A percentile compares a stretch with the other conserved stretches of the same genome.
Evolutionary conservation across 2,113 vertebrate species (phyloP).

Genomic region (Amblyopsis rosae): DNA sequence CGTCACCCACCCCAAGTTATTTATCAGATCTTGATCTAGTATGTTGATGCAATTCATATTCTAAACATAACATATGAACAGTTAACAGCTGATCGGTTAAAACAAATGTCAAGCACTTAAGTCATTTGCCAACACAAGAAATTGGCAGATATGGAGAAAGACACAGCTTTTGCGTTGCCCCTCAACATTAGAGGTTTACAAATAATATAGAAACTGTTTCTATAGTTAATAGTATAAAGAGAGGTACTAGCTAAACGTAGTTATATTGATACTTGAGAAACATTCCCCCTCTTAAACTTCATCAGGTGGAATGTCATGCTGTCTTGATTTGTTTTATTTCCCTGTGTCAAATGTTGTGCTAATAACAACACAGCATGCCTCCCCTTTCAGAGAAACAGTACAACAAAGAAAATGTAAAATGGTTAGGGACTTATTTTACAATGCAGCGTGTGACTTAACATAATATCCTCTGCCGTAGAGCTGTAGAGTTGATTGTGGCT

Average conservation of each 20-base stretch:
- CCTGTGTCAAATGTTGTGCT: conserved; percentile 23
- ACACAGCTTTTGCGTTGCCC: conserved; percentile 46
- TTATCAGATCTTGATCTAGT: conserved; percentile 53
- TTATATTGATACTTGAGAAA: conserved; percentile 48
- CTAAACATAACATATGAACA: conserved; percentile 83
- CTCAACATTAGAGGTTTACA: conserved; percentile 52
- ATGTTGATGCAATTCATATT: conserved; percentile 62
- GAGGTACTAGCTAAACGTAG: conserved; percentile 51
- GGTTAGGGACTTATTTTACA: conserved; percentile 4
- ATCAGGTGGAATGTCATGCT: conserved; percentile 30
- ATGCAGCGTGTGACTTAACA: conserved; percentile 22
- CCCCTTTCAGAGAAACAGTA: conserved; percentile 19
- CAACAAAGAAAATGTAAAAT: neutral
- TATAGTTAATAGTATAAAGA: conserved; percentile 58
- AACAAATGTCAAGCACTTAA: conserved; percentile 88
- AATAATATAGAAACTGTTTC: conserved; percentile 60
- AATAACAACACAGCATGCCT: conserved; percentile 21
- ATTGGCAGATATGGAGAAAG: conserved; percentile 63
- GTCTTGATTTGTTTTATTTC: conserved; percentile 39
- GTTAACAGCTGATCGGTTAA: conserved; percentile 90
- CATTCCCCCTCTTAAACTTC: conserved; percentile 14
- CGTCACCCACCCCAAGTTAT: conserved; percentile 56
- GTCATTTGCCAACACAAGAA: conserved; percentile 65
- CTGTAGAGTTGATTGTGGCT: conserved; percentile 40
- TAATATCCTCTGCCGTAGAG: conserved; percentile 41